Evolutionary conservation across 2,113 vertebrate genomes (phyloP), one percentile per base, ranked within the genome.

Genomic region (Sterrhoptilus dennistouni): DNA sequence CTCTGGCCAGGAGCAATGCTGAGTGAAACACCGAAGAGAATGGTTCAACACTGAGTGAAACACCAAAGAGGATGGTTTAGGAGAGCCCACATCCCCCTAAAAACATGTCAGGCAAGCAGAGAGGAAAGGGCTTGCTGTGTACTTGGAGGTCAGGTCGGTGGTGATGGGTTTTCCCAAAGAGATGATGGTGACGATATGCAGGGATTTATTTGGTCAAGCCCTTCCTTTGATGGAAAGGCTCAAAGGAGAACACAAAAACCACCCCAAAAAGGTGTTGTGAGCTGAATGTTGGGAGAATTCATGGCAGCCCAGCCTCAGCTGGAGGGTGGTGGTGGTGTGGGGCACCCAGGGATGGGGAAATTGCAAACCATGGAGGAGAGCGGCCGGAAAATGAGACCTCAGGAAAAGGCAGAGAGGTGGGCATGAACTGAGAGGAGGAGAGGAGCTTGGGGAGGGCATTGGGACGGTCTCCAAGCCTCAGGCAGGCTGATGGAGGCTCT

Each of bases 71-170:
- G 5, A 18, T 20, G 53, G 14, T 75, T 68, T 6, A 5, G 9
- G 20, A 84, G 74, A 49, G 9, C 6, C 28, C 45, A n/a, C 1
- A 1, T 20, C 59, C 35, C 56, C 63, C 61, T 65, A 35, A 90
- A 95, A 85, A 38, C 4, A 0, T 2, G 2, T 4, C 23, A 52
- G 38, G 8, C 25, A 19, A 74, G 65, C 85, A 47, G 38, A 44
- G 35, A 60, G n/a, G 29, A 61, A n/a, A 24, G 35, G 23, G 15
- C 16, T 74, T 18, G 38, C 33, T 45, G 14, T 8, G 36, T 8
- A 0, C 27, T 49, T 10, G 0, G 0, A 3, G 38, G 28, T 25
- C 28, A 4, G 18, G 9, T 14, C 1, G 0, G 23, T 13, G 20
- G n/a, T 2, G 21, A 7, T 12, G 27, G 31, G 1, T 50, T 76